Evolutionary conservation across 2,797 vertebrate species (phyloP), one percentile per base, ranked within the genome.

Genomic region (Zenarchopterus dispar): DNA sequence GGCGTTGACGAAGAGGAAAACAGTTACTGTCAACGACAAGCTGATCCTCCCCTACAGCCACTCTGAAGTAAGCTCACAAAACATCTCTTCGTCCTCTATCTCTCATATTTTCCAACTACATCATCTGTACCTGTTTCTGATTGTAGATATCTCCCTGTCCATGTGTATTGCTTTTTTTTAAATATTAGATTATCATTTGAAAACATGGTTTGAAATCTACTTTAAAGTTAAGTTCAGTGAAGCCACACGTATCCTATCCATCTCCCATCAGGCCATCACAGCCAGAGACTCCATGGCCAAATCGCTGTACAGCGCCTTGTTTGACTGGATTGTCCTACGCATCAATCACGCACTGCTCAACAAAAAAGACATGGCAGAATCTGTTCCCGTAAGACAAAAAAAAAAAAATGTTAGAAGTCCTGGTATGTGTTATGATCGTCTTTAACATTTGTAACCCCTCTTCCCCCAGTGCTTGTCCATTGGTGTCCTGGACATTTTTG

Each of bases 251-350:
- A 54, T 36, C 13, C 5, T 7, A 2, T 62, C 36, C 44, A 21
- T 56, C 21, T 42, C n/a, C 41, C 1, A 6, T 54, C 87, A 99
- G 98, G 98, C 98, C 1, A 91, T 97, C 80, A 99, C 98, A 0
- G 96, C 98, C 58, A 94, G 97, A 16, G 97, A 99, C 90, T 99
- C 97, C 39, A 99, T 99, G 98, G 98, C 98, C 28, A 99, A 99
- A 88, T 99, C 98, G 47, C 84, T 99, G 62, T 99, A 99, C 89
- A 97, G 97, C 13, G 97, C 98, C 19, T 90, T 99, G 56, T 99
- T 99, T 28, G 97, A 99, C 62, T 99, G 98, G 98, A 99, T 99
- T 0, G 97, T 99, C 57, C 93, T 99, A 28, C 91, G 97, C 41
- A 99, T 99, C 86, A 99, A 99, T 91, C 98, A 99, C 0, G 97